A percentile compares a stretch with the other conserved stretches of the same genome.
These are phyloP conservation scores for Pecten maximus DNA, from an alignment of 2,888 invertebrate species.

Conservation along the genomic window DNA sequence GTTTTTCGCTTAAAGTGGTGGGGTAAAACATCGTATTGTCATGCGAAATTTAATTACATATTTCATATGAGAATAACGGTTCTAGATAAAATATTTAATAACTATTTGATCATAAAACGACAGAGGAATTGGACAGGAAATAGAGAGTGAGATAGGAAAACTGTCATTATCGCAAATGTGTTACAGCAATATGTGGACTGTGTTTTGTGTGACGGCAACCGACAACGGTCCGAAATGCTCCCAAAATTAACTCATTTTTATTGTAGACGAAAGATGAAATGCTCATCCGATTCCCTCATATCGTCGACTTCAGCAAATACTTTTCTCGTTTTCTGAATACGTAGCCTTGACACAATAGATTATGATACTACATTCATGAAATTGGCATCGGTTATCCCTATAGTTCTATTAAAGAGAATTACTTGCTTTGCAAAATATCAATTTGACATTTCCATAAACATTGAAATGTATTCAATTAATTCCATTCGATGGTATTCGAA, in stretches of 20 bases:
- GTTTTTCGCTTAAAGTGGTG: conserved; percentile 31
- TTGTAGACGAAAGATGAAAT: background rate
- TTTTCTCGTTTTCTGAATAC: background rate
- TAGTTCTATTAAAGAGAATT: too few relatives aligned
- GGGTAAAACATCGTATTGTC: conserved; percentile 30
- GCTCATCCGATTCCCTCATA: background rate
- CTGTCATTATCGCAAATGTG: conserved; percentile 25
- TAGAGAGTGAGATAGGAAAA: background rate
- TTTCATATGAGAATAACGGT: conserved; percentile 35
- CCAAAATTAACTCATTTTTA: background rate
- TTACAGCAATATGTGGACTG: background rate
- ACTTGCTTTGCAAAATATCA: too few relatives aligned
- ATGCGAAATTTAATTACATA: conserved; percentile 35
- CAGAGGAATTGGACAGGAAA: conserved; percentile 8
- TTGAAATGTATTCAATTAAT: too few relatives aligned
- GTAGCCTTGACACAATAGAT: background rate
- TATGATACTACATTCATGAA: background rate
- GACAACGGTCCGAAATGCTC: background rate
- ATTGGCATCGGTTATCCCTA: too few relatives aligned
- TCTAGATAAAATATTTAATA: conserved; percentile 33
- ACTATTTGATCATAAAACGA: conserved; percentile 33
- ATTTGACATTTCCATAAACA: too few relatives aligned
- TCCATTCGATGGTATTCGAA: too few relatives aligned
- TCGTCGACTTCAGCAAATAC: background rate
- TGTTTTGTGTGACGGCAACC: background rate